These are phyloP conservation scores for Actenoides lindsayi DNA, from an alignment of 2,113 vertebrate species.

Conservation along the genomic window DNA sequence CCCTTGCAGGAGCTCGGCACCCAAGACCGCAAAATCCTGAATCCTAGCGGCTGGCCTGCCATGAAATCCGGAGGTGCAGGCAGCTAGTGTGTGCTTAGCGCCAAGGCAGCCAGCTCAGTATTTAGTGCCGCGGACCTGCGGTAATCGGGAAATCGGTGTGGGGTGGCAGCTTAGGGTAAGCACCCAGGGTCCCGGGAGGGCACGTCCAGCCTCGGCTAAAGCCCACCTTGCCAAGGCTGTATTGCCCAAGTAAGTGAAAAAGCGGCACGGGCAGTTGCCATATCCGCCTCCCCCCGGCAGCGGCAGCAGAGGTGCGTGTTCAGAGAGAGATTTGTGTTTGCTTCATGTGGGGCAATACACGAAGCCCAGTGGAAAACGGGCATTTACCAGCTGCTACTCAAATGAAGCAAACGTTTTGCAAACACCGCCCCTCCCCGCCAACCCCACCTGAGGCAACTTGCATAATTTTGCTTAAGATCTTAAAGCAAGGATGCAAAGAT, in stretches of 20 bases:
- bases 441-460: not conserved
- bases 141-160: not conserved
- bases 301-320: not conserved
- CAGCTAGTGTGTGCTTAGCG: not conserved
- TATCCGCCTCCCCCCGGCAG: too few relatives aligned
- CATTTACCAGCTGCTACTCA: not conserved
- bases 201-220: not conserved
- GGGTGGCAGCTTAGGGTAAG: not conserved
- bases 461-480: not conserved
- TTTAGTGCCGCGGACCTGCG: not conserved
- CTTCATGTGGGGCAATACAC: rapidly evolving
- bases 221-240: not conserved
- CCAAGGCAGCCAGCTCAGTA: not conserved
- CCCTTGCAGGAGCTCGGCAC: not conserved
- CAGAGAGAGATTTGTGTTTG: not conserved
- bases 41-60: not conserved
- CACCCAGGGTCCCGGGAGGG: not conserved
- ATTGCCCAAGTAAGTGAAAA: rapidly evolving
- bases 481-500: not conserved
- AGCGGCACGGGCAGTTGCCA: not conserved
- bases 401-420: not conserved
- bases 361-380: not conserved
- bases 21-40: rapidly evolving
- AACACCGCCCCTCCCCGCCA: not conserved
- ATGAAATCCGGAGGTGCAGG: not conserved